Evolutionary conservation across 2,797 vertebrate species (phyloP), one percentile per base, ranked within the genome.

Genomic region (Rhinogobio ventralis): DNA sequence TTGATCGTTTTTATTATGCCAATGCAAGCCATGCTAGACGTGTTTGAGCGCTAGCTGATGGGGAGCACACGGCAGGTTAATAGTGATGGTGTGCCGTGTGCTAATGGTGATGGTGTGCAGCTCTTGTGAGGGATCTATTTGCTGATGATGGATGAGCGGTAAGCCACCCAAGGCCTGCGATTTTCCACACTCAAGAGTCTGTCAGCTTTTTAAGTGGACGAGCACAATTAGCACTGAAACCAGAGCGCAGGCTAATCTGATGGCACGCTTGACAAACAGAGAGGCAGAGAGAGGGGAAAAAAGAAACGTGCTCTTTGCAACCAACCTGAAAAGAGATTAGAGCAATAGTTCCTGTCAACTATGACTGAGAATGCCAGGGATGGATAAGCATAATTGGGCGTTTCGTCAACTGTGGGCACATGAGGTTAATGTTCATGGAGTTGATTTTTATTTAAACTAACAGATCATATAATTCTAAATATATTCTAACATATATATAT

Each of bases 141-240:
- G 94, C 91, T 91, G 92, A 95, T 98, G 97, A 98, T 97, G 94
- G 96, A 97, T 97, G 96, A 95, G 94, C 90, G 91, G 89, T 92
- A 94, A 90, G 92, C 93, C 92, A 93, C 94, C 51, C 93, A 93
- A 85, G 92, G 94, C 93, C 93, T 93, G 91, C 93, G 89, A 93
- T 92, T 94, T 95, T 93, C 93, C 92, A 91, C 93, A 95, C 95
- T 92, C 92, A 93, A 95, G 93, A 91, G 92, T 94, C 96, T 96
- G 95, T 97, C 95, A 96, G 94, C 95, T 92, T 92, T 96, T 97
- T 97, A 98, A 97, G 96, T 97, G 96, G 95, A 95, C 91, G 90
- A 90, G 94, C 92, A 94, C 95, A 96, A 95, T 97, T 96, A 95
- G 94, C 92, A 92, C 92, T 95, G 96, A 97, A 97, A 97, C 96